phyloP scores from a whole-genome alignment of 1,140 invertebrate species.

The Meloidogyne hapla region DNA sequence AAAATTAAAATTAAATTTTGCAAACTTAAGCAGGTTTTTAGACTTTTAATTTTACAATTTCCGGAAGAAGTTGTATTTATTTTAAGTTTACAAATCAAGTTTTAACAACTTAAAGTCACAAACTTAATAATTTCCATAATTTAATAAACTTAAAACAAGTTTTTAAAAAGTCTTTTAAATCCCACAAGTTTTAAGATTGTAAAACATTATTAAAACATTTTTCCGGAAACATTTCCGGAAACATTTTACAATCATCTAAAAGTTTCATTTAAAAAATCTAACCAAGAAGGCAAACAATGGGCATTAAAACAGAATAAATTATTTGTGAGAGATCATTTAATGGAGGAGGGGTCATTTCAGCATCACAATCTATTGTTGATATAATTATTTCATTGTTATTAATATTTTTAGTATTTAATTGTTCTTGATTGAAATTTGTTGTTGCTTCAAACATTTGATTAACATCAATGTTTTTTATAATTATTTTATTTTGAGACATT shows the following conservation, averaged over 20 bases:
- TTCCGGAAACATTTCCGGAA: not conserved
- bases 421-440: not conserved
- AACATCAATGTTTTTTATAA: not conserved
- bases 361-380: not conserved
- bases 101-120: too few relatives aligned
- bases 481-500: slow-evolving; percentile 1
- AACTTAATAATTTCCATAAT: too few relatives aligned
- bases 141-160: too few relatives aligned
- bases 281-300: slow-evolving; percentile 43
- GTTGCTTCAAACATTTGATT: not conserved
- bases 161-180: too few relatives aligned
- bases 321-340: slow-evolving; percentile 30
- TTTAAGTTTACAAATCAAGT: too few relatives aligned
- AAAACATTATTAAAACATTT: not conserved
- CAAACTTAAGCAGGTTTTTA: too few relatives aligned
- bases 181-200: too few relatives aligned
- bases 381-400: too few relatives aligned
- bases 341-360: not conserved
- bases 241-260: too few relatives aligned
- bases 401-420: not conserved
- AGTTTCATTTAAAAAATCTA: not conserved
- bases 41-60: not conserved
- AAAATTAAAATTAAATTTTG: not conserved
- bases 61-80: too few relatives aligned
- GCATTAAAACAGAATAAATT: slow-evolving; percentile 40